Conservation (phyloP, 2,797 vertebrate species). For the Amphiprion clarkii region DNA sequence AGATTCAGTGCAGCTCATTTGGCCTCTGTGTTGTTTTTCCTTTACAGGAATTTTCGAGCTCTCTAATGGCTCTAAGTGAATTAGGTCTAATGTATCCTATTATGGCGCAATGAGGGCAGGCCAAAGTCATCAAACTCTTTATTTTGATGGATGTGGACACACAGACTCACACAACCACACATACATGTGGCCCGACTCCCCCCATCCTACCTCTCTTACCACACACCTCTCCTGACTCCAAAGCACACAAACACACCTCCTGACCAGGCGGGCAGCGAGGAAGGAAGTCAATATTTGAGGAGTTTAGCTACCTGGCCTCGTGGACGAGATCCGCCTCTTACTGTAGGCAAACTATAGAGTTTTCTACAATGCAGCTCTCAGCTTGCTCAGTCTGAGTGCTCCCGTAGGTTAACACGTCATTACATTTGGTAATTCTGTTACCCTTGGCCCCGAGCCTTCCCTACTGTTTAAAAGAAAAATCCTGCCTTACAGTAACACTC, state of each 20-base stretch:
- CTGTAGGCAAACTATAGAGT: constrained; percentile 51
- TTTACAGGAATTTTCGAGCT: constrained; percentile 42
- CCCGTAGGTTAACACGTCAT: constrained; percentile 31
- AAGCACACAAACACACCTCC: constrained; percentile 83
- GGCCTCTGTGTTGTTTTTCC: constrained; percentile 37
- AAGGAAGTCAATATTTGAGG: constrained; percentile 87
- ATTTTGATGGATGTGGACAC: constrained; percentile 81
- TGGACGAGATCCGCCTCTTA: constrained; percentile 56
- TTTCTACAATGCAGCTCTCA: constrained; percentile 54
- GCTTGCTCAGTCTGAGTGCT: constrained; percentile 23
- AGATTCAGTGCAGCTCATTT: constrained; percentile 23
- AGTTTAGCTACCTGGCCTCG: constrained; percentile 74
- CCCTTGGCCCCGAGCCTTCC: not conserved
- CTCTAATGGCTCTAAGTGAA: constrained; percentile 59
- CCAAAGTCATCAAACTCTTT: constrained; percentile 79
- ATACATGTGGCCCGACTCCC: constrained; percentile 35
- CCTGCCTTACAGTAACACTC: constrained; percentile 6
- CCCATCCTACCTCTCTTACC: constrained; percentile 70
- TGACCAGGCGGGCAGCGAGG: constrained; percentile 73
- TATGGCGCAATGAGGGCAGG: constrained; percentile 65
- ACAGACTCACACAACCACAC: constrained; percentile 65
- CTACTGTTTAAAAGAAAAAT: constrained; percentile 22
- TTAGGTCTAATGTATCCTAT: constrained; percentile 71
- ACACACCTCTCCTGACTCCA: constrained; percentile 75
- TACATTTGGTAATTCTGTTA: constrained; percentile 40